A percentile compares a stretch with the other conserved stretches of the same genome.
Conservation (phyloP, 1,140 invertebrate genomes). For the Drosophila paulistorum region DNA sequence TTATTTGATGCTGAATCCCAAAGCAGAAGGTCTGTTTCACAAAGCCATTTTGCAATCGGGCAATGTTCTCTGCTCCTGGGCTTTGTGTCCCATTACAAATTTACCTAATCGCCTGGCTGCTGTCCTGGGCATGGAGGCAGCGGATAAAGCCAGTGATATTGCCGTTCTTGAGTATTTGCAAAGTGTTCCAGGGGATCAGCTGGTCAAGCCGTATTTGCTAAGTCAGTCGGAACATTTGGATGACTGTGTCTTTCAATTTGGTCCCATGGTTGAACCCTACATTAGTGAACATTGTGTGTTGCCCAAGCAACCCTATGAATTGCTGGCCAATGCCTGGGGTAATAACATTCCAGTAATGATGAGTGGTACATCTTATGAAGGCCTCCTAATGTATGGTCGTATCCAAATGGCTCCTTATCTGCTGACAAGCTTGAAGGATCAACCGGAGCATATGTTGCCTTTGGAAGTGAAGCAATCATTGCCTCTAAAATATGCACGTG, state of each 20-base stretch:
- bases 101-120: constrained; percentile 61
- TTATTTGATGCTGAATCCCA: constrained; percentile 84
- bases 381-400: constrained; percentile 63
- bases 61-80: constrained; percentile 84
- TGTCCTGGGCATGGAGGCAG: constrained; percentile 53
- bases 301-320: constrained; percentile 42
- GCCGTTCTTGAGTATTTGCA: constrained; percentile 63
- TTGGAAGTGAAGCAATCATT: constrained; percentile 53
- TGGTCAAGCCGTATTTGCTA: constrained; percentile 61
- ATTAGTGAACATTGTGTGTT: constrained; percentile 54
- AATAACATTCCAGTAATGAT: constrained; percentile 83
- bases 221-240: constrained; percentile 62
- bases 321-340: constrained; percentile 68
- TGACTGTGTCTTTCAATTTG: constrained; percentile 71
- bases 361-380: constrained; percentile 82
- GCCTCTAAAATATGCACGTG: constrained; percentile 33
- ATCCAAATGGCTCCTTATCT: constrained; percentile 58
- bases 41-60: constrained; percentile 84
- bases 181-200: constrained; percentile 41
- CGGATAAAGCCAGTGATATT: constrained; percentile 39
- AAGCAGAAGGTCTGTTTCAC: constrained; percentile 83
- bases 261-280: constrained; percentile 73
- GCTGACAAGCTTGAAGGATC: constrained; percentile 50
- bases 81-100: constrained; percentile 50
- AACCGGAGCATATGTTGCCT: constrained; percentile 66